Conservation (phyloP, 2,113 vertebrate species). For the Patagioenas fasciata region DNA sequence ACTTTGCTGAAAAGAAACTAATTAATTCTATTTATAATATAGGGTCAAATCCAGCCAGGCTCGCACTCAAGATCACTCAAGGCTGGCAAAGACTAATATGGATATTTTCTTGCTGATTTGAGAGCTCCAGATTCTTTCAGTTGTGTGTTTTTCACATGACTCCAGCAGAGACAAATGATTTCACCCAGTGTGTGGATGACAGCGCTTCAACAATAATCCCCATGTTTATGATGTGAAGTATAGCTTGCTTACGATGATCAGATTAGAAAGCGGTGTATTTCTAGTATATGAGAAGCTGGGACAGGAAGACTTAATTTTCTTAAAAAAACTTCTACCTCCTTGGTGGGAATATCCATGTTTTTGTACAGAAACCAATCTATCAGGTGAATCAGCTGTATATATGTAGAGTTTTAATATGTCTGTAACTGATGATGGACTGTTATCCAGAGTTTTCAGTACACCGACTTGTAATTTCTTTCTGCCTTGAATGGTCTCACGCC, state of each 20-base stretch:
- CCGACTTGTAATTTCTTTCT: neutral
- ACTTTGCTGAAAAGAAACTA: neutral
- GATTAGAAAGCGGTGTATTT: neutral
- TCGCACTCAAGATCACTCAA: neutral
- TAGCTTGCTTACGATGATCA: neutral
- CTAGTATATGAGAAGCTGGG: neutral
- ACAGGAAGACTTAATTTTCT: neutral
- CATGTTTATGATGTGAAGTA: accelerated
- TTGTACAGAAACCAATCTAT: neutral
- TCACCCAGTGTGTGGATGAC: neutral
- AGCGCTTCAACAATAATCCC: neutral
- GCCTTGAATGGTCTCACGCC: accelerated
- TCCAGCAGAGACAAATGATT: neutral
- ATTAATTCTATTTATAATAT: neutral
- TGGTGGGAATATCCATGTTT: neutral
- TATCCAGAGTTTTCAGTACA: neutral
- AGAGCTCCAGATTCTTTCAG: neutral
- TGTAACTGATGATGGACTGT: neutral
- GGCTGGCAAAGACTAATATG: neutral
- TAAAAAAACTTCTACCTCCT: neutral
- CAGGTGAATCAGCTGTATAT: neutral
- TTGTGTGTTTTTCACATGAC: neutral
- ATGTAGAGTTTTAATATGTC: neutral
- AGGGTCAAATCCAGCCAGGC: neutral
- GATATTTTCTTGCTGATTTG: neutral